Evolutionary conservation across 2,797 vertebrate genomes (phyloP).

Genomic region (Macrochelys suwanniensis): DNA sequence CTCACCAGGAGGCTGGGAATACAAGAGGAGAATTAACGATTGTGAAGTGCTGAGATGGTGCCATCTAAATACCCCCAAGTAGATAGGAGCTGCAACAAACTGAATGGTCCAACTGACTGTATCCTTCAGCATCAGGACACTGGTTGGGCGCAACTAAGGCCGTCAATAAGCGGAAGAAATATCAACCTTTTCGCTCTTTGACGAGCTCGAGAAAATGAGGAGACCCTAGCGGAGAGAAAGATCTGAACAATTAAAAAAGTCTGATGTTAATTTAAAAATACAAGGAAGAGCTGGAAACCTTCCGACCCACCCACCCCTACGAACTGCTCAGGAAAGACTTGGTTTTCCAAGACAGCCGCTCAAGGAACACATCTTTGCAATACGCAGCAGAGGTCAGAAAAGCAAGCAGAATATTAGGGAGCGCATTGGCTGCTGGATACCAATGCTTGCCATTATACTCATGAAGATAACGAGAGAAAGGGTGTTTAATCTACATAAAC

Average conservation of each 20-base stretch:
- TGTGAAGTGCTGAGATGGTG: not conserved
- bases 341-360: not conserved
- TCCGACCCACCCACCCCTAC: not conserved
- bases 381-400: not conserved
- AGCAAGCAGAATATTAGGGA: not conserved
- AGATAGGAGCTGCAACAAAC: not conserved
- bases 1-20: not conserved
- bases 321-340: not conserved
- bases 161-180: not conserved
- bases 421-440: not conserved
- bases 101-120: not conserved
- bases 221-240: not conserved
- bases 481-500: not conserved
- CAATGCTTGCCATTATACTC: not conserved
- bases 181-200: not conserved
- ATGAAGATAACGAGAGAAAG: not conserved
- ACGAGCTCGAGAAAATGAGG: not conserved
- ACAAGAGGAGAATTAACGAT: not conserved
- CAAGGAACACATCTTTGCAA: not conserved
- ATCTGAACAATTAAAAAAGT: not conserved
- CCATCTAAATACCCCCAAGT: not conserved
- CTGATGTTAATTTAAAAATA: not conserved
- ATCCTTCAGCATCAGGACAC: not conserved
- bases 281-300: not conserved
- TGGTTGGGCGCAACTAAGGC: not conserved